Base-by-base conservation (phyloP, 2,888 invertebrate species). In the Melanostoma scalare region DNA sequence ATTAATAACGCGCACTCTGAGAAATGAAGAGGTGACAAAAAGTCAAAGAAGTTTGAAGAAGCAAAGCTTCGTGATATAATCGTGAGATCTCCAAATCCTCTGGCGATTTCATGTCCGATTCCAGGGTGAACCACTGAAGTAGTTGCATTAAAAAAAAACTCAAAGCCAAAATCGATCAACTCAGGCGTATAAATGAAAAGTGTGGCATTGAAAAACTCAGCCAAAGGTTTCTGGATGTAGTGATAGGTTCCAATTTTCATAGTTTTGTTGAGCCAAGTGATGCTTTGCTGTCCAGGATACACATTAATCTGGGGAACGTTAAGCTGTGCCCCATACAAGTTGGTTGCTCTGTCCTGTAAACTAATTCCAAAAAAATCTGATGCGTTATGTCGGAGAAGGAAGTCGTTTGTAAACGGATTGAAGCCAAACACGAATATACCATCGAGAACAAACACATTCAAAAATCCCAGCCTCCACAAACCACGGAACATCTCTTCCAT, bases 361-460 rank as follows among this genome's bases (percentile, higher is more conserved):
- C 20, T 20, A 6, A 79, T 31, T 6, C 35, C 58, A 48, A 84
- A 50, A 4, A 79, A 79, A 2, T 79, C 65, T 6, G 36, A 9
- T 1, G 44, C 40, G 0, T 20, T 48, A 35, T 44, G 30, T 42
- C 50, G 69, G 6, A 84, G 60, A 1, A 67, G 60, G 6, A 84
- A 84, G 3, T 73, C 53, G 5, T 58, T 33, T 3, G 35, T 46
- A 50, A 84, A 79, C 0, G 84, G 84, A 38, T 75, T 84, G 60
- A 44, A 84, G 4, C 58, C 53, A 31, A 50, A 79, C 9, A 84
- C 46, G 31, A 52, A 79, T 1, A 63, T 9, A 5, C 36, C 46
- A 38, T 74, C 55, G 6, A 84, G 8, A 8, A 84, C 8, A 42
- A 75, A 79, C 38, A 84, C 84, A 69, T 84, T 84, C 38, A 84